Evolutionary conservation across 2,888 invertebrate species (phyloP).

Genomic region (Horisme vitalbata): DNA sequence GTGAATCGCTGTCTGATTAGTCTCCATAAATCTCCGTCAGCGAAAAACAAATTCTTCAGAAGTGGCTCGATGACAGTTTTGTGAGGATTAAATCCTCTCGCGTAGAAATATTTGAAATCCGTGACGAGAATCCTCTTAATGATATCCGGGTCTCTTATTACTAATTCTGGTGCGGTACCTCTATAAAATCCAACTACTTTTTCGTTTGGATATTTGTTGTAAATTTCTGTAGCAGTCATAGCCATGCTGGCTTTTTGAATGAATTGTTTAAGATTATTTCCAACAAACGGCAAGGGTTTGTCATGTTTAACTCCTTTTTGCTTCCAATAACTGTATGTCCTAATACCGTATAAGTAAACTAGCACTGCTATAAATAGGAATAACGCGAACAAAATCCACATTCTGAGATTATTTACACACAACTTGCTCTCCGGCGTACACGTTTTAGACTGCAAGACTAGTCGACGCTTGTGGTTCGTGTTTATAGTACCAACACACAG

Average conservation of each 20-base stretch:
- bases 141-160: conserved; percentile 67
- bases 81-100: conserved; percentile 61
- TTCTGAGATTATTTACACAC: conserved; percentile 7
- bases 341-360: conserved; percentile 54
- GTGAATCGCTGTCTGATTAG: conserved; percentile 67
- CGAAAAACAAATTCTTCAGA: conserved; percentile 65
- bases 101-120: conserved; percentile 62
- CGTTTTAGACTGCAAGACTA: conserved; percentile 5
- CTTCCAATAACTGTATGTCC: conserved; percentile 64
- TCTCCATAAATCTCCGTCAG: conserved; percentile 70
- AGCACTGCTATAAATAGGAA: conserved; percentile 8
- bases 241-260: conserved; percentile 57
- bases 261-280: conserved; percentile 59
- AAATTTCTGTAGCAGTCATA: conserved; percentile 60
- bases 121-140: conserved; percentile 61
- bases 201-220: conserved; percentile 63
- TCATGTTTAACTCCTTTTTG: conserved; percentile 65
- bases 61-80: conserved; percentile 64
- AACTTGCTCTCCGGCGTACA: conserved; percentile 3
- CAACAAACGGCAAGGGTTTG: conserved; percentile 56
- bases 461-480: too few relatives aligned
- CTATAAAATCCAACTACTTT: conserved; percentile 67
- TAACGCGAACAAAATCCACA: conserved; percentile 9
- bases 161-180: conserved; percentile 56
- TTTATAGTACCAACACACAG: too few relatives aligned